phyloP scores from a whole-genome alignment of 2,888 invertebrate genomes.

The Pyrocoelia pectoralis region DNA sequence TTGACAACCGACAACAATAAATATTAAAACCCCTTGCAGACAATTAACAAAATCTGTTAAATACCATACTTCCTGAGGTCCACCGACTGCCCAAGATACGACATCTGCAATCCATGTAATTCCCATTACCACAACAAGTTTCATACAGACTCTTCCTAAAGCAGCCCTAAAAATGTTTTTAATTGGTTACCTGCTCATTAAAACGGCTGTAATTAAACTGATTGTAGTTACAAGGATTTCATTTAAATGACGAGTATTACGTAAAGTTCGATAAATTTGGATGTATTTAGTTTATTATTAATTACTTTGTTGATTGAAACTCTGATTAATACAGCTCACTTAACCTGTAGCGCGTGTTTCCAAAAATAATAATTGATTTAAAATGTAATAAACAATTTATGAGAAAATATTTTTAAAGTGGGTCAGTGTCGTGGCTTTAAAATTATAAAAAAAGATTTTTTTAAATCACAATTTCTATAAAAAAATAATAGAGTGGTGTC shows the following conservation, averaged over 20 bases:
- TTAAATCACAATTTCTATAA: neutral
- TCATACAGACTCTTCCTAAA: constrained; percentile 83
- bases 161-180: constrained; percentile 70
- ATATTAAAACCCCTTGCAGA: constrained; percentile 87
- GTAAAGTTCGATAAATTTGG: neutral
- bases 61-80: constrained; percentile 83
- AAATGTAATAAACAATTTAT: neutral
- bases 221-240: no score
- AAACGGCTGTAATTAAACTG: no score
- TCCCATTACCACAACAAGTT: constrained; percentile 84
- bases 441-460: neutral
- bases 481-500: neutral
- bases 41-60: constrained; percentile 86
- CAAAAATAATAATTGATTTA: constrained; percentile 6
- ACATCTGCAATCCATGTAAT: constrained; percentile 84
- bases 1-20: constrained; percentile 88
- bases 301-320: neutral
- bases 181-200: no score
- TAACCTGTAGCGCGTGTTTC: constrained; percentile 6
- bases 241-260: no score
- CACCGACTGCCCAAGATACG: constrained; percentile 83
- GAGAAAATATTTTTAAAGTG: neutral
- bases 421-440: constrained; percentile 10
- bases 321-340: neutral
- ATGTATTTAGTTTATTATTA: neutral